phyloP scores from a whole-genome alignment of 2,888 invertebrate genomes.

The Perithous albicinctus region DNA sequence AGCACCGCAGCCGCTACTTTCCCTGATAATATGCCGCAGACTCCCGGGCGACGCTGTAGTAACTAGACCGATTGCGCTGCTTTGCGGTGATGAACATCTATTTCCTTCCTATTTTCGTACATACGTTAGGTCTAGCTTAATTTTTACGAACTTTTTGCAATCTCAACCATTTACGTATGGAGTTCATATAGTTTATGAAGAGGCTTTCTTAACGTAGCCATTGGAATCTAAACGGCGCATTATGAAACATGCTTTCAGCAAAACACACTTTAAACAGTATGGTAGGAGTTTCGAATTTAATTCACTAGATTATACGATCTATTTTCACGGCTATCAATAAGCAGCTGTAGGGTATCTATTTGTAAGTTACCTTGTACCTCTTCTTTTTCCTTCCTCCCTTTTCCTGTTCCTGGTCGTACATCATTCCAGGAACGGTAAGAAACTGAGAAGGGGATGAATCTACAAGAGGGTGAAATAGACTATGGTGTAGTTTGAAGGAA shows the following conservation, averaged over 20 bases:
- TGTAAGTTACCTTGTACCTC: not conserved
- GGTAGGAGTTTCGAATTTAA: too few species aligned
- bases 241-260: too few species aligned
- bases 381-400: not conserved
- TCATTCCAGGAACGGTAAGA: not conserved
- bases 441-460: not conserved
- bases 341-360: too few species aligned
- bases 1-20: slow-evolving; percentile 76
- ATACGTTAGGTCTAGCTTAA: not conserved
- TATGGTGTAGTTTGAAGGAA: slow-evolving; percentile 4
- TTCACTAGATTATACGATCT: too few species aligned
- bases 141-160: not conserved
- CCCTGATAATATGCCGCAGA: slow-evolving; percentile 80
- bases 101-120: slow-evolving; percentile 20
- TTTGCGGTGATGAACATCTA: slow-evolving; percentile 39
- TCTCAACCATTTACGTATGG: not conserved
- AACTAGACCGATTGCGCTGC: slow-evolving; percentile 52
- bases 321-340: too few species aligned
- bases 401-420: not conserved
- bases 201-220: too few species aligned
- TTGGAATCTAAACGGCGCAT: too few species aligned
- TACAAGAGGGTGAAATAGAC: not conserved
- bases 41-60: slow-evolving; percentile 74
- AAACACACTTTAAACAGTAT: too few species aligned
- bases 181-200: too few species aligned